Evolutionary conservation across 2,113 vertebrate species (phyloP).

Genomic region (Thalassoma bifasciatum): DNA sequence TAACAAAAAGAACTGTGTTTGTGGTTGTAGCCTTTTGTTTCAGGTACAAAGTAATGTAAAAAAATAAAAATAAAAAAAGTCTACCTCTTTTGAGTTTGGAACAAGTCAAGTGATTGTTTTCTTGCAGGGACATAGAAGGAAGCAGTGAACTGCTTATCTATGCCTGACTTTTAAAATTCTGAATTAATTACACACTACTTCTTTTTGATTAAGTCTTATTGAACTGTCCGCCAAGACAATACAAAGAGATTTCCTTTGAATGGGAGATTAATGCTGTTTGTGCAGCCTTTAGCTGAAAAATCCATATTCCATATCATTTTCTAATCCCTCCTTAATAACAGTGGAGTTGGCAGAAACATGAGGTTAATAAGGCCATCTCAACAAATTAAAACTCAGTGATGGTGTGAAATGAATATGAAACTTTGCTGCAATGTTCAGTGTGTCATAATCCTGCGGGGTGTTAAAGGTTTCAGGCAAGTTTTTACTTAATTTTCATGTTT

Average conservation of each 20-base stretch:
- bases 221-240: slow-evolving; percentile 4
- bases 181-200: background rate
- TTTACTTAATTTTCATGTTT: background rate
- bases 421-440: slow-evolving; percentile 12
- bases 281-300: slow-evolving; percentile 2
- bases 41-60: background rate
- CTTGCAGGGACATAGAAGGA: too few species aligned
- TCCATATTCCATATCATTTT: slow-evolving; percentile 54
- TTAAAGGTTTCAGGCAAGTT: background rate
- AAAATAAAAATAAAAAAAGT: too few species aligned
- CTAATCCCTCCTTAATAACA: slow-evolving; percentile 52
- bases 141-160: background rate
- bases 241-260: slow-evolving; percentile 32
- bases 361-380: slow-evolving; percentile 46
- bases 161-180: background rate
- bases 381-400: slow-evolving; percentile 42
- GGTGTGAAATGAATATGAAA: slow-evolving; percentile 41
- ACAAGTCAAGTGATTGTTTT: too few species aligned
- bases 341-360: slow-evolving; percentile 29
- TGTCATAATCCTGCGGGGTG: slow-evolving; percentile 13
- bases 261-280: slow-evolving; percentile 18
- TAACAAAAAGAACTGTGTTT: background rate
- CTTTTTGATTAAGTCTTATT: slow-evolving; percentile 1
- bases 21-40: background rate
- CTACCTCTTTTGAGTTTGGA: background rate